Percentiles rank a stretch among this genome's conserved stretches.
These are phyloP conservation scores for Lophotis ruficrista DNA, from an alignment of 2,113 vertebrate genomes.

Conservation along the genomic window DNA sequence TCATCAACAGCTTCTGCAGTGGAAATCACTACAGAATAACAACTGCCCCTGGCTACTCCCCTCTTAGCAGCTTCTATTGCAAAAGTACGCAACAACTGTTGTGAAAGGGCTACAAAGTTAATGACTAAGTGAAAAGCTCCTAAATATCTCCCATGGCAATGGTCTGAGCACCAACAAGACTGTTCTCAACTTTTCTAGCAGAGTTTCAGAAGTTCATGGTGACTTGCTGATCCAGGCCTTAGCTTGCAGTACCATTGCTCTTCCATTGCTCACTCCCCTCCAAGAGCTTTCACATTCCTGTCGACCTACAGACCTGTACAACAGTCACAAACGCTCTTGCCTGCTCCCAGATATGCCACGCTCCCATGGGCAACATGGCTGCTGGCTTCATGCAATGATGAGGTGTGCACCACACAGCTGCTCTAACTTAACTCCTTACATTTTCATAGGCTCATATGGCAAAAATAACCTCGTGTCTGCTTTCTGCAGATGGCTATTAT, in stretches of 20 bases:
- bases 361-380: not conserved
- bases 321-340: not conserved
- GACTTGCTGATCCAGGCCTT: not conserved
- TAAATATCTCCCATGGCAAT: not conserved
- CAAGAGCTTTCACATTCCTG: not conserved
- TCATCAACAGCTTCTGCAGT: conserved; percentile 13
- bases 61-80: not conserved
- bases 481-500: not conserved
- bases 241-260: not conserved
- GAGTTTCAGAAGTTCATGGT: not conserved
- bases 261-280: not conserved
- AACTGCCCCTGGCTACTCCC: not conserved
- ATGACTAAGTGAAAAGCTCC: not conserved
- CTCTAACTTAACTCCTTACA: not conserved
- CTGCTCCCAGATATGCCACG: not conserved
- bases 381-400: not conserved
- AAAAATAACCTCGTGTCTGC: not conserved
- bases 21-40: not conserved
- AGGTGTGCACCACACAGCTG: not conserved
- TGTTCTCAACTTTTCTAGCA: not conserved
- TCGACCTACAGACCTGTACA: not conserved
- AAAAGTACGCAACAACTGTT: not conserved
- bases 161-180: not conserved
- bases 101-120: not conserved
- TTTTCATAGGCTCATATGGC: not conserved